A percentile compares a stretch with the other conserved stretches of the same genome.
These are phyloP conservation scores for Corapipo altera DNA, from an alignment of 2,113 vertebrate genomes.

Conservation along the genomic window DNA sequence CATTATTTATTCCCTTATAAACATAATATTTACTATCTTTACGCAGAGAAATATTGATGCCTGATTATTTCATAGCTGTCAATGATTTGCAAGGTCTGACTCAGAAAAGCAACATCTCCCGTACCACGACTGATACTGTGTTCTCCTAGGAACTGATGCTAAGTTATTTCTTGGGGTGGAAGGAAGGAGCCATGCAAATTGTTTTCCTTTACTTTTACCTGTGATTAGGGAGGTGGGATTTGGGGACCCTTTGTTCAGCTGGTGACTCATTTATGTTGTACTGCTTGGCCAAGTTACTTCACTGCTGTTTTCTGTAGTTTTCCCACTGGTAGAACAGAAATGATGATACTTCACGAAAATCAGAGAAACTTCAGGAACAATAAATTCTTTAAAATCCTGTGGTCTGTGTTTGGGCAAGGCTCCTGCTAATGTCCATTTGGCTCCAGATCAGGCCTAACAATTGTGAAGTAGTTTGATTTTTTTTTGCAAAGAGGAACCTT, in stretches of 20 bases:
- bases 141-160: background rate
- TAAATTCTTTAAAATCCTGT: background rate
- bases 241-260: background rate
- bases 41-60: background rate
- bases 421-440: background rate
- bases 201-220: background rate
- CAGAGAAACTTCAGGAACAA: background rate
- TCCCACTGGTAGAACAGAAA: background rate
- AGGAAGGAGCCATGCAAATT: background rate
- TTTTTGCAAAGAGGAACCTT: background rate
- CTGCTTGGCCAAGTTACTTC: background rate
- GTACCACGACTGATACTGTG: background rate
- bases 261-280: background rate
- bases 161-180: background rate
- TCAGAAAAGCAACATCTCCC: background rate
- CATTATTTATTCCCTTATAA: conserved; percentile 16
- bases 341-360: background rate
- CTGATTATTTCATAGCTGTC: conserved; percentile 2
- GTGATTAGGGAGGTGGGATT: background rate
- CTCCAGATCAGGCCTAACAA: background rate
- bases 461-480: background rate
- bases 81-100: background rate
- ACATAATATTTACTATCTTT: conserved; percentile 5
- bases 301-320: background rate
- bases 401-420: background rate